A percentile compares a stretch with the other conserved stretches of the same genome.
Conservation (phyloP, 2,113 vertebrate species). For the Electrona antarctica region DNA sequence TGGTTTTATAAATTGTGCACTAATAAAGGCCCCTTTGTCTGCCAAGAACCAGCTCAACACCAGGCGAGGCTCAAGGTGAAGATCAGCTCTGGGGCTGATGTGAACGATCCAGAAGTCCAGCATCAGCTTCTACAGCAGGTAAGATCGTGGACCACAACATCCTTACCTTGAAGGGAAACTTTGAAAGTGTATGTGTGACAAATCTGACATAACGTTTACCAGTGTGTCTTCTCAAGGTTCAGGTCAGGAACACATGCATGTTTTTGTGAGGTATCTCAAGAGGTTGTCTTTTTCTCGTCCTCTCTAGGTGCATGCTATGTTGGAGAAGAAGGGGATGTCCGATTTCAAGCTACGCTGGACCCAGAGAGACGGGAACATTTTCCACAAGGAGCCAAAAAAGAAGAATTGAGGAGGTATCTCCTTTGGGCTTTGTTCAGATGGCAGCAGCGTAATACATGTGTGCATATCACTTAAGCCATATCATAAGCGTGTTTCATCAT, state of each 20-base stretch:
- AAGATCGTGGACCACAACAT: no score
- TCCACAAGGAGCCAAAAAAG: slow-evolving; percentile 22
- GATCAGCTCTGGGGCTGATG: slow-evolving; percentile 38
- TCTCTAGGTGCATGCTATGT: slow-evolving; percentile 34
- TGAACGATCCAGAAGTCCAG: slow-evolving; percentile 32
- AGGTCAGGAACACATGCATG: no score
- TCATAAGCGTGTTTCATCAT: no score
- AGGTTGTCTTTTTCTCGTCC: neutral
- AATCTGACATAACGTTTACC: no score
- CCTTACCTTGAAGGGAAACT: no score
- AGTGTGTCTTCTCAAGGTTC: no score
- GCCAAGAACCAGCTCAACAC: slow-evolving; percentile 9
- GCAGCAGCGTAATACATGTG: neutral
- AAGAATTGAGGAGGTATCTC: slow-evolving; percentile 1
- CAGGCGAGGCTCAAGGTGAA: slow-evolving; percentile 10
- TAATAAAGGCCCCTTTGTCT: slow-evolving; percentile 7
- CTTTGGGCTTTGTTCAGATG: neutral
- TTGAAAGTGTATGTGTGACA: no score
- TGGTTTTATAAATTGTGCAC: slow-evolving; percentile 14
- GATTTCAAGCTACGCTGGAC: slow-evolving; percentile 31
- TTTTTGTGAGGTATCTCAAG: no score
- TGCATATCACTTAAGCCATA: neutral
- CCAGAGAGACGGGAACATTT: neutral
- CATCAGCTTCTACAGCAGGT: slow-evolving; percentile 49
- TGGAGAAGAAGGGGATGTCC: neutral